These are phyloP conservation scores for Chloroceryle aenea DNA, from an alignment of 2,113 vertebrate genomes.

Conservation along the genomic window DNA sequence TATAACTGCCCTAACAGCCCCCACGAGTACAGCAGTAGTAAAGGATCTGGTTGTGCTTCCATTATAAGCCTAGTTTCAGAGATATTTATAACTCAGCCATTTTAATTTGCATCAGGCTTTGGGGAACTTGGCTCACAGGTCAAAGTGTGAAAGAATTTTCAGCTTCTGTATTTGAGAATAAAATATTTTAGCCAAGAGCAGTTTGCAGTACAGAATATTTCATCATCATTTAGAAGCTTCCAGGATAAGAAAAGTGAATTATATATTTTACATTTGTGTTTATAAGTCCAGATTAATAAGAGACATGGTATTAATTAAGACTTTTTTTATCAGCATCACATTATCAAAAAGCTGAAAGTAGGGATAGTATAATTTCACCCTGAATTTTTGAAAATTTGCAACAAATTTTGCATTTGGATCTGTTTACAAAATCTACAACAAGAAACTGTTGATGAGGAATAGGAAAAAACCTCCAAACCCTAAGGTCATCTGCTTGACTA, in stretches of 20 bases:
- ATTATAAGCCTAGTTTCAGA: constrained; percentile 48
- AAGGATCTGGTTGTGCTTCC: constrained; percentile 54
- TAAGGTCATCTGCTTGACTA: neutral
- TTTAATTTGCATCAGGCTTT: constrained; percentile 73
- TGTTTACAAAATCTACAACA: neutral
- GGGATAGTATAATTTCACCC: neutral
- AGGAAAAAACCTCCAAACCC: neutral
- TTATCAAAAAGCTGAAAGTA: neutral
- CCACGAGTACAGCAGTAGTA: constrained; percentile 19
- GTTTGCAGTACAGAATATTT: constrained; percentile 7
- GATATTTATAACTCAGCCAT: constrained; percentile 66
- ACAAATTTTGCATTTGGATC: neutral
- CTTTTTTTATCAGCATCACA: neutral
- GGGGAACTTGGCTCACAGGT: constrained; percentile 58
- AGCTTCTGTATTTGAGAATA: constrained; percentile 36
- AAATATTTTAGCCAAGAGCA: constrained; percentile 44
- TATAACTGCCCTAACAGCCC: constrained; percentile 59
- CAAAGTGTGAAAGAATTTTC: constrained; percentile 52
- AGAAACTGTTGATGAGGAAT: neutral
- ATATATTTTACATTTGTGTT: neutral
- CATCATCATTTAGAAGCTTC: constrained; percentile 36
- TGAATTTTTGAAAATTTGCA: neutral
- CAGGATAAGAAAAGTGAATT: neutral
- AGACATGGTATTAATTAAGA: neutral
- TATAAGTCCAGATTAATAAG: neutral